Evolutionary conservation across 2,113 vertebrate species (phyloP), one percentile per base, ranked within the genome.

Genomic region (Ondatra zibethicus): DNA sequence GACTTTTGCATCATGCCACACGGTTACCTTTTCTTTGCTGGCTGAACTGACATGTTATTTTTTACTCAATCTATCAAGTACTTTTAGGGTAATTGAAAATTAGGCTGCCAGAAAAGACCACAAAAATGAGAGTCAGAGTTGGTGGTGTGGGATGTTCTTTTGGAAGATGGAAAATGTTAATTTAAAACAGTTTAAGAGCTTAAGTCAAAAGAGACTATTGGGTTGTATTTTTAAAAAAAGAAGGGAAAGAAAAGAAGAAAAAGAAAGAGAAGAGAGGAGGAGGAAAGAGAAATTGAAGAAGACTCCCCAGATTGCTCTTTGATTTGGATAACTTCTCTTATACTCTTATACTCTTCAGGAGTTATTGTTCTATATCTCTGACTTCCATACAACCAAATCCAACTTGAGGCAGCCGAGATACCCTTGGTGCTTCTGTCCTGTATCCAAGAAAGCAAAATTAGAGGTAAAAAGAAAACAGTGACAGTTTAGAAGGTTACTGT

Each of bases 391-490:
- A 95, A 8, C 42, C 36, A 76, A 23, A 94, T 96, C 81, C 89
- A 42, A 92, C 47, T 33, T 88, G 42, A 50, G 84, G 45, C 92
- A 45, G 75, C 42, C 87, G 47, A 92, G 89, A 88, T 55, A 31
- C 17, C 29, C 0, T 47, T 97, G 58, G 21, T 93, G 45, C 33
- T 95, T 21, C 89, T 96, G 39, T 88, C 75, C 0, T 77, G 58
- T 94, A 97, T 96, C 75, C 95, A 47, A 73, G 89, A 94, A 72
- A 88, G 88, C 80, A 96, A 98, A 98, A 97, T 77, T 96, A 98
- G 86, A 92, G 94, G 88, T 25, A 55, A 45, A 86, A 94, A 94
- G 12, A 68, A 19, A 94, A n/a, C 58, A 87, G 58, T 82, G 82
- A 97, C 17, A 52, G 42, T 93, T 55, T 23, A 52, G 33, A 90